Percentiles rank a stretch among this genome's conserved stretches.
Evolutionary conservation across 2,113 vertebrate genomes (phyloP).

Genomic region (Cavia aperea): DNA sequence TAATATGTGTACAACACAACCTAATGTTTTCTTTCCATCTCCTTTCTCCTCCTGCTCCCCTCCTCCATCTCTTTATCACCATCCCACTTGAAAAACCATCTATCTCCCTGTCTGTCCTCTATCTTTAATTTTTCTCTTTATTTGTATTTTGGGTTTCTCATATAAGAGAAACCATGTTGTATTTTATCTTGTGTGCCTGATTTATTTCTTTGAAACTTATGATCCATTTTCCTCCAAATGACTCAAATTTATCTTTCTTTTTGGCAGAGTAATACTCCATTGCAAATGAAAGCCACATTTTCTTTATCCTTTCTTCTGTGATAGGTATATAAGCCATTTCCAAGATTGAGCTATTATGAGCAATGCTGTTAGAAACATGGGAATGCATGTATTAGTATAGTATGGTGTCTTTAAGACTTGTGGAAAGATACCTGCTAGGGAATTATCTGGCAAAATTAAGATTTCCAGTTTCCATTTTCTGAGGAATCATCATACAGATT

Average conservation of each 20-base stretch:
- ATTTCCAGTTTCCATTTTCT: not conserved
- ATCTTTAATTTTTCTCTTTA: not conserved
- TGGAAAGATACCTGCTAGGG: not conserved
- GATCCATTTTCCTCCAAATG: not conserved
- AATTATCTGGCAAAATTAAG: not conserved
- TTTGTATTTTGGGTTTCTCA: not conserved
- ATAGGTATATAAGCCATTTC: not conserved
- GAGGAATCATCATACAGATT: not conserved
- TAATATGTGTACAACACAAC: not conserved
- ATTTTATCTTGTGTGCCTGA: not conserved
- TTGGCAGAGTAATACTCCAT: not conserved
- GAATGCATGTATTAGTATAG: not conserved
- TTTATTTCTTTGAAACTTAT: not conserved
- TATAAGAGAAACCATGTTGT: not conserved
- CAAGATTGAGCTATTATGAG: not conserved
- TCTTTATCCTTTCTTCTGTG: not conserved
- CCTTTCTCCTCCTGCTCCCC: not conserved
- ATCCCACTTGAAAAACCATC: not conserved
- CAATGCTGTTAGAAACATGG: too few species aligned
- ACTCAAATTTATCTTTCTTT: not conserved
- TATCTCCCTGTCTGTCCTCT: not conserved
- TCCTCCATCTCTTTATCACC: not conserved
- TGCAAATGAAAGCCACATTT: not conserved
- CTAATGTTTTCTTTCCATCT: not conserved
- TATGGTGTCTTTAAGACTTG: not conserved